A percentile compares a stretch with the other conserved stretches of the same genome.
Conservation (phyloP, 2,797 vertebrate species). For the Peromyscus nudipes region DNA sequence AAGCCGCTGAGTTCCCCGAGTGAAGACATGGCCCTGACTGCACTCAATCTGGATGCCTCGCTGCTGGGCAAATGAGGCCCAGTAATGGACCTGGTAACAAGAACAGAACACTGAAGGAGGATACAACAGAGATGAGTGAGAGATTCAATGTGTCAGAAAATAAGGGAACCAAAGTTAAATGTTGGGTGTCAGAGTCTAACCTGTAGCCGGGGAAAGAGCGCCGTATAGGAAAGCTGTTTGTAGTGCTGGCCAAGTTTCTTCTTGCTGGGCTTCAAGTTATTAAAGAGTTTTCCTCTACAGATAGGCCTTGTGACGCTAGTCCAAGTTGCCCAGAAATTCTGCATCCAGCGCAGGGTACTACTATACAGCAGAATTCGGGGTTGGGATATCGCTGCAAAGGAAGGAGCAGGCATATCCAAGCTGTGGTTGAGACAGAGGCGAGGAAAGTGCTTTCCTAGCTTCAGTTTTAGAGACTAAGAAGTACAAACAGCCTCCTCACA, state of each 20-base stretch:
- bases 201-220: slow-evolving; percentile 96
- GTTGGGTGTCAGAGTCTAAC: slow-evolving; percentile 84
- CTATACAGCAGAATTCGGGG: slow-evolving; percentile 97
- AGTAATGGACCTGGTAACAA: slow-evolving; percentile 95
- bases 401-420: neutral
- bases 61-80: slow-evolving; percentile 99
- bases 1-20: slow-evolving; percentile 96
- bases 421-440: neutral
- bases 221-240: slow-evolving; percentile 97
- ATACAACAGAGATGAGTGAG: neutral
- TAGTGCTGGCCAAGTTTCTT: slow-evolving; percentile 99
- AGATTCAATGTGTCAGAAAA: neutral
- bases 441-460: slow-evolving; percentile 36
- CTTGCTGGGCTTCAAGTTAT: slow-evolving; percentile 95
- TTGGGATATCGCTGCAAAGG: slow-evolving; percentile 91
- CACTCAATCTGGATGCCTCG: slow-evolving; percentile 97
- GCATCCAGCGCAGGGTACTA: slow-evolving; percentile 99
- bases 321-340: slow-evolving; percentile 99
- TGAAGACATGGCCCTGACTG: slow-evolving; percentile 96
- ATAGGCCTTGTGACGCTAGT: slow-evolving; percentile 97
- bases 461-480: slow-evolving; percentile 44
- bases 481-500: neutral
- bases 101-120: neutral
- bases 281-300: slow-evolving; percentile 97
- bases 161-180: neutral